Evolutionary conservation across 2,113 vertebrate genomes (phyloP).

Genomic region (Eretmochelys imbricata): DNA sequence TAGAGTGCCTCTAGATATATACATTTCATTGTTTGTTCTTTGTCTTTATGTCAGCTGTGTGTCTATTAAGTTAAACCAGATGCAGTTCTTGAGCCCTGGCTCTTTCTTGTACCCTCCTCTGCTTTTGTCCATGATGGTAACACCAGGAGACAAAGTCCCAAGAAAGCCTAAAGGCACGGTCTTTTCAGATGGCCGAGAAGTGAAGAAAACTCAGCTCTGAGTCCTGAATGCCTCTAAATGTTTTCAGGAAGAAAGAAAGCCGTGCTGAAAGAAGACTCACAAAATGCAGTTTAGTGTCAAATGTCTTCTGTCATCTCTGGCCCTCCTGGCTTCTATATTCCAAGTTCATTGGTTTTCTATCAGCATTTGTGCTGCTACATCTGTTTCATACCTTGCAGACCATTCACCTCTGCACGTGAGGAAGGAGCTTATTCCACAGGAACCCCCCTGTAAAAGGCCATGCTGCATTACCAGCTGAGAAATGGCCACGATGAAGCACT

Average conservation of each 20-base stretch:
- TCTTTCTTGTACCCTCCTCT: no score
- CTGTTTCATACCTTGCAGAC: not conserved
- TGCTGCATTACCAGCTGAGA: fast-evolving
- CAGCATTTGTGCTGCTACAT: not conserved
- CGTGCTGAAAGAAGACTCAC: not conserved
- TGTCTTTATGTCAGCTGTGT: not conserved
- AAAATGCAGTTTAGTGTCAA: not conserved
- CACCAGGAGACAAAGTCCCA: not conserved
- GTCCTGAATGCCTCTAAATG: not conserved
- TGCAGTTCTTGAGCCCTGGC: no score
- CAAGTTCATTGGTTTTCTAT: not conserved
- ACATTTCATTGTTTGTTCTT: not conserved
- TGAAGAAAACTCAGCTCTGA: not conserved
- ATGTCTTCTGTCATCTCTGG: not conserved
- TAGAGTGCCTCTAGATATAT: not conserved
- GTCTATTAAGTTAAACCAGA: not conserved
- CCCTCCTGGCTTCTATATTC: not conserved
- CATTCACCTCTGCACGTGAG: fast-evolving
- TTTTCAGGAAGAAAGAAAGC: not conserved
- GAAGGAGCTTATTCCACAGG: not conserved
- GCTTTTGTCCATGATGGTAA: not conserved
- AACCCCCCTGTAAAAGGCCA: fast-evolving
- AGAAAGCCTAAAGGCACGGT: fast-evolving
- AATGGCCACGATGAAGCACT: not conserved
- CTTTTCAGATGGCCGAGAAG: not conserved